These are phyloP conservation scores for Aix galericulata DNA, from an alignment of 2,113 vertebrate species.

Conservation along the genomic window DNA sequence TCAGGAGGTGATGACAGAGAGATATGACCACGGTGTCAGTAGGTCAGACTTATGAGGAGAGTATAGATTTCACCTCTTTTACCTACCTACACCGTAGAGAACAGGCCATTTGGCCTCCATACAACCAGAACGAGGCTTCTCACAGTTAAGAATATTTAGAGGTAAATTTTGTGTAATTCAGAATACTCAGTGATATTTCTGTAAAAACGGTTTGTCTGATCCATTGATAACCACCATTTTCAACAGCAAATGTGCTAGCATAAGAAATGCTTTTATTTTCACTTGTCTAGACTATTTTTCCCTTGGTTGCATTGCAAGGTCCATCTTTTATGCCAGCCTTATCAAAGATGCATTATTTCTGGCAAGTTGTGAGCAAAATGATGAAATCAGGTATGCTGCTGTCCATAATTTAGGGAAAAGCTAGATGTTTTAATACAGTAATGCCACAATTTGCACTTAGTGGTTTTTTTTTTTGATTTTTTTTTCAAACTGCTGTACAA, in stretches of 20 bases:
- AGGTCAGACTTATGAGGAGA: conserved; percentile 15
- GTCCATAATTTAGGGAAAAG: not conserved
- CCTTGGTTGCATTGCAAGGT: not conserved
- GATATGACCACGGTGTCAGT: conserved; percentile 4
- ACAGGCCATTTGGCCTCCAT: not conserved
- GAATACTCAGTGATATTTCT: not conserved
- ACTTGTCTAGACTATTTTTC: not conserved
- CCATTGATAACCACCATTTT: not conserved
- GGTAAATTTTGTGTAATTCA: not conserved
- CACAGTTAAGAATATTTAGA: not conserved
- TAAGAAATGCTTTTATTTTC: conserved; percentile 6
- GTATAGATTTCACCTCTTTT: conserved; percentile 36
- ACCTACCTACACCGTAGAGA: not conserved
- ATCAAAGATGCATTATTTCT: conserved; percentile 13
- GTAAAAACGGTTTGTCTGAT: not conserved
- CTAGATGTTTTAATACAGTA: not conserved
- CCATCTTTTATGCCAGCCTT: not conserved
- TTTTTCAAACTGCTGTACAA: not conserved
- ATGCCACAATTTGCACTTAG: not conserved
- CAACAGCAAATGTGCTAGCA: not conserved
- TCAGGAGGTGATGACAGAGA: conserved; percentile 53
- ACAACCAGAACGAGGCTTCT: not conserved
- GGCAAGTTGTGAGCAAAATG: not conserved
- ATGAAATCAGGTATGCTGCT: not conserved
- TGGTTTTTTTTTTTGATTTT: not conserved